Evolutionary conservation across 2,888 invertebrate species (phyloP).

Genomic region (Steinernema carpocapsae): DNA sequence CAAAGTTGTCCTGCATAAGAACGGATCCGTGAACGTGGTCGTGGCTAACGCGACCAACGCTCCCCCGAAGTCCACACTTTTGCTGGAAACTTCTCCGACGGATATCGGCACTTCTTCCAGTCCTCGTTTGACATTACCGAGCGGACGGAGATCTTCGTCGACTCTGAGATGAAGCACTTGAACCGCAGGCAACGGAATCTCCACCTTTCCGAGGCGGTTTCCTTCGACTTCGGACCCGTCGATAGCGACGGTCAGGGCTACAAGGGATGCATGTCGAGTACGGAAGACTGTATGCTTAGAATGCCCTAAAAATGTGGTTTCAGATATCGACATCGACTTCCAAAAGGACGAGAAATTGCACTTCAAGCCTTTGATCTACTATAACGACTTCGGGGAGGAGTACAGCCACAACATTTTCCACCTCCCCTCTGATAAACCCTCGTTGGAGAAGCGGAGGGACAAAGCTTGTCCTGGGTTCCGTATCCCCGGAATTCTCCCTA

Average conservation of each 20-base stretch:
- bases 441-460: conserved; percentile 24
- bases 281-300: background rate
- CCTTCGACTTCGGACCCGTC: conserved; percentile 31
- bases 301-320: conserved; percentile 11
- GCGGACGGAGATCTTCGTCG: conserved; percentile 51
- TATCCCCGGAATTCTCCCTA: conserved; percentile 41
- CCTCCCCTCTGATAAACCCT: conserved; percentile 33
- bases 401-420: conserved; percentile 38
- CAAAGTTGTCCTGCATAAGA: conserved; percentile 54
- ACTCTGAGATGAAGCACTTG: conserved; percentile 39
- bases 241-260: conserved; percentile 14
- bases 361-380: conserved; percentile 46
- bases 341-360: conserved; percentile 45
- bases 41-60: conserved; percentile 37
- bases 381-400: conserved; percentile 33
- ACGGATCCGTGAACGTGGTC: conserved; percentile 54
- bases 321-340: conserved; percentile 56
- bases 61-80: conserved; percentile 48
- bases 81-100: conserved; percentile 58
- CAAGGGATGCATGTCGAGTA: conserved; percentile 45
- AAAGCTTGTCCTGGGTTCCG: conserved; percentile 42
- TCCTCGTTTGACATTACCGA: conserved; percentile 45
- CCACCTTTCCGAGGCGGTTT: conserved; percentile 1
- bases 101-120: conserved; percentile 60
- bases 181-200: conserved; percentile 40